These are phyloP conservation scores for Drosophila kepulauana DNA, from an alignment of 1,140 invertebrate species.

Conservation along the genomic window DNA sequence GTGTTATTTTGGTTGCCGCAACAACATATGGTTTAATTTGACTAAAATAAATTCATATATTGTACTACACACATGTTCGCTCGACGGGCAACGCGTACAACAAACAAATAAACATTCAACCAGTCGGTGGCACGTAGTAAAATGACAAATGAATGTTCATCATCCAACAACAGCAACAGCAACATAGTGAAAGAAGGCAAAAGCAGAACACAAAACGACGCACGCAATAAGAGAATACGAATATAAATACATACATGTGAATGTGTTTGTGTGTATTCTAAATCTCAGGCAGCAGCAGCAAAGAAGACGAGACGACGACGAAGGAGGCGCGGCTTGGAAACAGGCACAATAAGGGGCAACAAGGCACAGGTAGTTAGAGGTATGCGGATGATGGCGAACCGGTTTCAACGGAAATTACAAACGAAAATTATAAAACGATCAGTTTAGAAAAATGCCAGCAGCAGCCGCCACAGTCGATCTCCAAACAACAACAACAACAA, in stretches of 20 bases:
- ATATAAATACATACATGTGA: slow-evolving; percentile 49
- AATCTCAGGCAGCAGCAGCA: slow-evolving; percentile 56
- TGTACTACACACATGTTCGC: slow-evolving; percentile 76
- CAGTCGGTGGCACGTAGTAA: slow-evolving; percentile 82
- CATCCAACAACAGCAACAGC: slow-evolving; percentile 51
- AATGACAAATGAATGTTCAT: slow-evolving; percentile 83
- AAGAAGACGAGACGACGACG: slow-evolving; percentile 43
- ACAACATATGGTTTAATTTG: slow-evolving; percentile 79
- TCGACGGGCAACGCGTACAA: slow-evolving; percentile 38
- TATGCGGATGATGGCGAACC: slow-evolving; percentile 82
- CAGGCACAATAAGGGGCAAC: slow-evolving; percentile 45
- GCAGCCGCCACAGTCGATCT: slow-evolving; percentile 29
- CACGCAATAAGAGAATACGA: slow-evolving; percentile 72
- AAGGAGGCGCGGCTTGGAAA: slow-evolving; percentile 45
- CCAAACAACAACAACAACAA: slow-evolving; percentile 25
- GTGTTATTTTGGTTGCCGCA: slow-evolving; percentile 76
- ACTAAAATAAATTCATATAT: slow-evolving; percentile 76
- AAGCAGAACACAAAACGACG: slow-evolving; percentile 46
- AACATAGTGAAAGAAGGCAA: slow-evolving; percentile 64
- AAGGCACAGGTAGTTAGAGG: slow-evolving; percentile 79
- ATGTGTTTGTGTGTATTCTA: slow-evolving; percentile 53
- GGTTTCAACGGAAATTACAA: slow-evolving; percentile 85
- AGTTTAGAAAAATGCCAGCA: slow-evolving; percentile 75
- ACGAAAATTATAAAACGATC: slow-evolving; percentile 84
- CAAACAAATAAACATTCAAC: slow-evolving; percentile 79